Evolutionary conservation across 1,140 invertebrate genomes (phyloP).

Genomic region (Varroa destructor): DNA sequence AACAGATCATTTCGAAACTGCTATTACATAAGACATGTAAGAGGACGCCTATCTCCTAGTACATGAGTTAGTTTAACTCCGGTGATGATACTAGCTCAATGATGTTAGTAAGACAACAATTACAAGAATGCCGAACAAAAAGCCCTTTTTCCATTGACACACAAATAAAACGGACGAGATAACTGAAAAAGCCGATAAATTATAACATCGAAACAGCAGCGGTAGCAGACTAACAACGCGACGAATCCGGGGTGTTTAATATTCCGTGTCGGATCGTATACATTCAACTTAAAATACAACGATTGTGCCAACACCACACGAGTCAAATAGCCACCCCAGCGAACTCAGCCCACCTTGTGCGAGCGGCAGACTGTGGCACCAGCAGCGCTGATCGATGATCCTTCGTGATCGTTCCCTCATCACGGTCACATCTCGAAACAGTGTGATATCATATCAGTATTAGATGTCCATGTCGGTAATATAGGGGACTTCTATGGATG

Average conservation of each 20-base stretch:
- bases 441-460: conserved; percentile 29
- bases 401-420: conserved; percentile 22
- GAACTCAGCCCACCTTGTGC: background rate
- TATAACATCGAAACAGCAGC: background rate
- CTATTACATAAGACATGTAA: no score
- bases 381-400: no score
- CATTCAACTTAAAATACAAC: background rate
- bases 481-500: no score
- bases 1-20: no score
- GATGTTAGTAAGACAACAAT: no score
- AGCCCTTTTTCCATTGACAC: no score
- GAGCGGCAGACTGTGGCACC: background rate
- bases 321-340: background rate
- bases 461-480: background rate
- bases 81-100: no score
- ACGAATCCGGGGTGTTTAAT: background rate
- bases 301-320: background rate
- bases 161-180: no score
- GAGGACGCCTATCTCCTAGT: no score
- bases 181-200: no score
- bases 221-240: background rate
- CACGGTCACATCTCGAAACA: conserved; percentile 7
- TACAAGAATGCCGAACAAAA: no score
- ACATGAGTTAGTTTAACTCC: no score
- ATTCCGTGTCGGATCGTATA: background rate